Base-by-base conservation (phyloP, 2,113 vertebrate species). In the Nematolebias whitei region DNA sequence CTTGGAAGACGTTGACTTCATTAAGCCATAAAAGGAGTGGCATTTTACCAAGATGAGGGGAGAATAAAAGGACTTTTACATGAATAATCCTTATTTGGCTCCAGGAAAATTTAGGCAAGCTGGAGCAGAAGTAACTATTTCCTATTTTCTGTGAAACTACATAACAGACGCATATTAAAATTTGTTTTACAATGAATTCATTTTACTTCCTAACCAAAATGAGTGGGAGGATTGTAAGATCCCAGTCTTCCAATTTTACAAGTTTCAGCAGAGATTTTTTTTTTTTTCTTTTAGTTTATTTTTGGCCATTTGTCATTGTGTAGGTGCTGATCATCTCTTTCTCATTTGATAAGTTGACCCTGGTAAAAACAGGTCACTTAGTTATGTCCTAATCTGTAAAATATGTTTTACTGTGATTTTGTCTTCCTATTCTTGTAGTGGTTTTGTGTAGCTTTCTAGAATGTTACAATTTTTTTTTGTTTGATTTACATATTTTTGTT, bases 21-120 rank as follows among this genome's bases (percentile, higher is more conserved):
- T 80, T 47, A 50, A 45, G 45, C 55, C 49, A 43, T n/a, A 35
- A 23, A 23, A 22, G 20, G 13, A 47, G 18, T 35, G 65, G 43
- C 22, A 32, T 62, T 54, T 18, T 61, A 45, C 64, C 40, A 40
- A 12, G 10, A 47, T 38, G 11, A 23, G 23, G 61, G 59, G 63
- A 12, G 48, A 22, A 13, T 56, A 59, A 63, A 12, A 48, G 24
- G 16, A 57, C 48, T 19, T 72, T 39, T 22, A 57, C 23, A 15
- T 62, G 0, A 51, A 29, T 32, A 20, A 43, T 71, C 26, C 26
- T 54, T 45, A 24, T 55, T 49, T 64, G 62, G 19, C 52, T 44
- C 19, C 26, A 35, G 18, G 54, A 50, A 15, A 59, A 35, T 66
- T 6, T n/a, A 24, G n/a, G 26, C 7, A 35, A 66, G 50, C 54